Evolutionary conservation across 1,140 invertebrate genomes (phyloP).

Genomic region (Scylla paramamosain): DNA sequence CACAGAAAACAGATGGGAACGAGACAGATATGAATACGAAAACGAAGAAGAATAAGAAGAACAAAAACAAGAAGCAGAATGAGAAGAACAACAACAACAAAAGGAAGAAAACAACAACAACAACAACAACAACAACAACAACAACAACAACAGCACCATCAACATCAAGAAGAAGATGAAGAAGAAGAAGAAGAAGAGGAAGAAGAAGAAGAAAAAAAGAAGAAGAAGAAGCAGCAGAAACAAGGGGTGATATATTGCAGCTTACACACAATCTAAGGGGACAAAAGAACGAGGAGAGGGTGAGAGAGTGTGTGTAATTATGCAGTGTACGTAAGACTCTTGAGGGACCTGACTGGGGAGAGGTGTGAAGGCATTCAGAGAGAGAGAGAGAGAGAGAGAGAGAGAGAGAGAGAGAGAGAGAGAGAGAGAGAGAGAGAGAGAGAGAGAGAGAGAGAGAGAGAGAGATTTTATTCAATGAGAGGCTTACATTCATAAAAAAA

Average conservation of each 20-base stretch:
- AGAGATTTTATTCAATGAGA: no score
- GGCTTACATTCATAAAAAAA: no score
- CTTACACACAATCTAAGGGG: not conserved
- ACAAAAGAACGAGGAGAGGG: not conserved
- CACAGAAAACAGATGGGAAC: not conserved
- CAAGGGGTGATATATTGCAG: not conserved
- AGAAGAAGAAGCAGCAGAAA: not conserved
- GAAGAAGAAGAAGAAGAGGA: not conserved
- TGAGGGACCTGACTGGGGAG: not conserved
- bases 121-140: no score
- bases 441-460: no score
- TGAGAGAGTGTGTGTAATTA: no score
- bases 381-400: conserved; percentile 18
- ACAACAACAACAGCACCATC: not conserved
- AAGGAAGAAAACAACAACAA: no score
- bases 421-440: conserved; percentile 11
- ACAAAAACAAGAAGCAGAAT: no score
- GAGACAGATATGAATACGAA: not conserved
- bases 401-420: conserved; percentile 5
- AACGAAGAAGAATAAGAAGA: no score
- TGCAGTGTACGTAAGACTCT: not conserved
- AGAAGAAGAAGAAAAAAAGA: not conserved
- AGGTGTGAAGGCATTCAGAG: not conserved
- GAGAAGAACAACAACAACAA: no score
- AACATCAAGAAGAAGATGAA: not conserved